Evolutionary conservation across 1,140 invertebrate genomes (phyloP).

Genomic region (Listronotus oregonensis): DNA sequence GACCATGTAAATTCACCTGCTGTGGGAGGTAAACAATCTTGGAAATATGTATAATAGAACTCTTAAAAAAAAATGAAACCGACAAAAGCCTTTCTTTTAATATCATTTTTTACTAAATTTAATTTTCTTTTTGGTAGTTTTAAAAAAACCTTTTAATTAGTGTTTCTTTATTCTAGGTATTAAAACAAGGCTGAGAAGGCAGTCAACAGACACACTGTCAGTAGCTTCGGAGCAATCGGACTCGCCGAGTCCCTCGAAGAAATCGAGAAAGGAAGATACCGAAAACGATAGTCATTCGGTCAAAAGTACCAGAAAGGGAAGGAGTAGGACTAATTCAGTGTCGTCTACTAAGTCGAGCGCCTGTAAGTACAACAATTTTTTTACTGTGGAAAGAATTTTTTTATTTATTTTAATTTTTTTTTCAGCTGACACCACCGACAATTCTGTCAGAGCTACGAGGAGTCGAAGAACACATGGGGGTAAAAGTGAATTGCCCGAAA

Average conservation of each 20-base stretch:
- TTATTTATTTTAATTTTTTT: no score
- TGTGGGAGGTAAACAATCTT: neutral
- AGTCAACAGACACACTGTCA: constrained; percentile 22
- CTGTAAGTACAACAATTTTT: constrained; percentile 23
- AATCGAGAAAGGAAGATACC: neutral
- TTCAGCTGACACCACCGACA: constrained; percentile 2
- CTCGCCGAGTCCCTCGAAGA: constrained; percentile 15
- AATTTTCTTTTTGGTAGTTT: no score
- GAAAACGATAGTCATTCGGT: neutral
- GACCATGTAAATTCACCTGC: neutral
- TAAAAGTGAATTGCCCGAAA: constrained; percentile 8
- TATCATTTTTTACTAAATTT: no score
- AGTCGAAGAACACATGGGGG: neutral
- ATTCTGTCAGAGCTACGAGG: neutral
- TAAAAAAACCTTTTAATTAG: no score
- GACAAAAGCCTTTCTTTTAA: no score
- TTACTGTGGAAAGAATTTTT: no score
- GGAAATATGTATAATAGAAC: no score
- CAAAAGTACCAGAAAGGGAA: constrained; percentile 4
- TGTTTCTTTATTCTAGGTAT: constrained; percentile 21
- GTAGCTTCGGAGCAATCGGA: constrained; percentile 26
- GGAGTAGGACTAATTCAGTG: constrained; percentile 20
- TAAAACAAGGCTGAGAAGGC: constrained; percentile 28
- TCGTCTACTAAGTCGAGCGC: constrained; percentile 23
- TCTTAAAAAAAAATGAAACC: no score